These are phyloP conservation scores for Eristalis intricaria DNA, from an alignment of 2,888 invertebrate species.

Conservation along the genomic window DNA sequence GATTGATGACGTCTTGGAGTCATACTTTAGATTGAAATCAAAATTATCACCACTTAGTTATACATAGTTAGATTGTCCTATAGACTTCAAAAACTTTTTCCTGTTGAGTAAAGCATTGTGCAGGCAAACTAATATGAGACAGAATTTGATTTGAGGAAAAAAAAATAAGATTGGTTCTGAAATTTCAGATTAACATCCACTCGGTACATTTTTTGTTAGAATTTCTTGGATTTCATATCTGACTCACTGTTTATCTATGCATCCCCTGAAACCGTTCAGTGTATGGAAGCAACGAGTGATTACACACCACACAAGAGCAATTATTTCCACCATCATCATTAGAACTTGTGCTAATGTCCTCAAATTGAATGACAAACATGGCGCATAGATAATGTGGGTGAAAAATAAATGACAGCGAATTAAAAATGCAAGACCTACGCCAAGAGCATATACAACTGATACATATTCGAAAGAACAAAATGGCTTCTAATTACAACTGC, in stretches of 20 bases:
- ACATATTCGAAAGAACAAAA: conserved; percentile 43
- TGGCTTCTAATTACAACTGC: conserved; percentile 66
- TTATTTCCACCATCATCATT: conserved; percentile 33
- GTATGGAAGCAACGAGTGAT: background rate
- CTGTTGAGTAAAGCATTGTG: too few species aligned
- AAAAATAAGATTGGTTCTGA: too few species aligned
- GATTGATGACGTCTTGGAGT: too few species aligned
- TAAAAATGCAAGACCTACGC: conserved; percentile 36
- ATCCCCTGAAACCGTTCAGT: background rate
- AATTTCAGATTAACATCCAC: too few species aligned
- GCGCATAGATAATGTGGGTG: conserved; percentile 51
- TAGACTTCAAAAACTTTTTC: too few species aligned
- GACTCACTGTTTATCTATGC: background rate
- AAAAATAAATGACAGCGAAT: conserved; percentile 48
- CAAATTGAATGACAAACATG: conserved; percentile 54
- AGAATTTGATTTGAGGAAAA: too few species aligned
- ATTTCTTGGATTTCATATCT: background rate
- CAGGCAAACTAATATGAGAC: too few species aligned
- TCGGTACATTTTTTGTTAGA: too few species aligned
- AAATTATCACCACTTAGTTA: too few species aligned
- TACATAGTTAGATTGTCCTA: too few species aligned
- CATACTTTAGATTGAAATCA: too few species aligned
- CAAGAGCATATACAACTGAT: conserved; percentile 24
- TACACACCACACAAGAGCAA: background rate
- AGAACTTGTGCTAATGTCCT: conserved; percentile 54